These are phyloP conservation scores for Homarus gammarus DNA, from an alignment of 2,888 invertebrate species.

Conservation along the genomic window DNA sequence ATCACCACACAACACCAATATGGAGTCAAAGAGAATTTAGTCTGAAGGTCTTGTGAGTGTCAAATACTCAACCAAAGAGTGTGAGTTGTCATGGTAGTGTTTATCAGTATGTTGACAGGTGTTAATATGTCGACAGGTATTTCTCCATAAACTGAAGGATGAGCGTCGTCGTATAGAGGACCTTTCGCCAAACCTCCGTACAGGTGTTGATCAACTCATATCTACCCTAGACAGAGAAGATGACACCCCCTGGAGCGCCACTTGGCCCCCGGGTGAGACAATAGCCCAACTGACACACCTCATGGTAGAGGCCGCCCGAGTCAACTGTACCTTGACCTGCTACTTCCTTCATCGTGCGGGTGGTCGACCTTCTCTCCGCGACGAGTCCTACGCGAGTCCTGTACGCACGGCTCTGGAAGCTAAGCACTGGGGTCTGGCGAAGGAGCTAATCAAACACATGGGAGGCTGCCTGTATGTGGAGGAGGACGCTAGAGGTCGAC, in stretches of 20 bases:
- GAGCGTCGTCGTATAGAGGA: too few relatives aligned
- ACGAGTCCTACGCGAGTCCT: neutral
- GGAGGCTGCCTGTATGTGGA: too few relatives aligned
- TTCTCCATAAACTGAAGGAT: too few relatives aligned
- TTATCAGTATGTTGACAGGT: too few relatives aligned
- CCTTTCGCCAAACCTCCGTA: neutral
- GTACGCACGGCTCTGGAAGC: neutral
- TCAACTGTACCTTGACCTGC: neutral
- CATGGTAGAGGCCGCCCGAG: neutral
- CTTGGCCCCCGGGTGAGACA: neutral
- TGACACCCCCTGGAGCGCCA: conserved; percentile 7
- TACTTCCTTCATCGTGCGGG: neutral
- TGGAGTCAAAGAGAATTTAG: too few relatives aligned
- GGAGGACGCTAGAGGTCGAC: too few relatives aligned
- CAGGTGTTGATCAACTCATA: neutral
- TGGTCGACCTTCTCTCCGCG: neutral
- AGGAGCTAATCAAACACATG: too few relatives aligned
- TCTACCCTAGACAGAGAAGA: neutral
- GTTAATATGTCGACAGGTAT: too few relatives aligned
- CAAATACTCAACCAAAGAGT: too few relatives aligned
- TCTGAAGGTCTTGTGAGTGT: too few relatives aligned
- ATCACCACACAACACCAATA: too few relatives aligned
- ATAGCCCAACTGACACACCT: neutral
- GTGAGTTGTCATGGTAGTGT: too few relatives aligned
- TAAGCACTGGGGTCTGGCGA: neutral